Conservation (phyloP, 1,140 invertebrate genomes). For the Rhagoletis pomonella region DNA sequence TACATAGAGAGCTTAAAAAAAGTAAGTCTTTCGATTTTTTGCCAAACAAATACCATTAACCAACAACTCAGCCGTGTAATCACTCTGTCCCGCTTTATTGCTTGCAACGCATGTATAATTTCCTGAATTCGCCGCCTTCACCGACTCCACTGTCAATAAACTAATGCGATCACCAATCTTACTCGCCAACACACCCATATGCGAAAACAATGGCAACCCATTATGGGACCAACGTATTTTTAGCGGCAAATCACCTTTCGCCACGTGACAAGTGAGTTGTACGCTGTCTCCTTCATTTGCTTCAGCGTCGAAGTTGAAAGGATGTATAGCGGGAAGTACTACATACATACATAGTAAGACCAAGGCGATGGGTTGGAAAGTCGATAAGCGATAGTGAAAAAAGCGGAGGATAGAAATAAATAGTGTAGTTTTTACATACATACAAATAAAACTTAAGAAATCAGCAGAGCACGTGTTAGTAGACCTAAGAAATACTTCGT, state of each 20-base stretch:
- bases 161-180: conserved; percentile 66
- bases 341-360: conserved; percentile 52
- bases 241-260: conserved; percentile 83
- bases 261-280: conserved; percentile 81
- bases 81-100: conserved; percentile 78
- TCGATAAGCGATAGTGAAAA: conserved; percentile 51
- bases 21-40: neutral
- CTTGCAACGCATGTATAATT: conserved; percentile 81
- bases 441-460: neutral
- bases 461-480: neutral
- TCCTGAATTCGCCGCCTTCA: conserved; percentile 79
- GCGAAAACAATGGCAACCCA: conserved; percentile 66
- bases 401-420: conserved; percentile 56
- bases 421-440: conserved; percentile 47
- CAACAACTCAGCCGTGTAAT: conserved; percentile 76
- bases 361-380: conserved; percentile 42
- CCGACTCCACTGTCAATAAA: conserved; percentile 68
- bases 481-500: conserved; percentile 36
- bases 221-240: conserved; percentile 80
- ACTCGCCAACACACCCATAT: conserved; percentile 73
- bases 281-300: conserved; percentile 82
- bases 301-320: conserved; percentile 80
- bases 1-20: neutral
- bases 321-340: conserved; percentile 78
- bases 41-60: conserved; percentile 76